These are phyloP conservation scores for Chrysoperla carnea DNA, from an alignment of 1,140 invertebrate species.

Conservation along the genomic window DNA sequence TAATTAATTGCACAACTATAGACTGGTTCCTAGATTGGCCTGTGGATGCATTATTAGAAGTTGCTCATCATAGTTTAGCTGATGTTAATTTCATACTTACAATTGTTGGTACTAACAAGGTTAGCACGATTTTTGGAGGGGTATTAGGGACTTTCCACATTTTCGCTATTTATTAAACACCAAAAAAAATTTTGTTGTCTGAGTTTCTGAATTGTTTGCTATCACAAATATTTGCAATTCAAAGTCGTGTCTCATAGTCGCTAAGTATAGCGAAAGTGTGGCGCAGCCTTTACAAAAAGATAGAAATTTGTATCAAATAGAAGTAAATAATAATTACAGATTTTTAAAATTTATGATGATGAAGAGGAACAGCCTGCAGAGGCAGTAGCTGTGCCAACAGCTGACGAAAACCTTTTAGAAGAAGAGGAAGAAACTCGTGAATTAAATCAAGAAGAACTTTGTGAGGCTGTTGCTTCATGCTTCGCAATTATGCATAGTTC, in stretches of 20 bases:
- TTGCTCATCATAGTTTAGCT: slow-evolving; percentile 50
- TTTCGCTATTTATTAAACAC: not conserved
- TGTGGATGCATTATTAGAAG: slow-evolving; percentile 65
- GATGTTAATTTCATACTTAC: slow-evolving; percentile 45
- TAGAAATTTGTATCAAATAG: too few relatives aligned
- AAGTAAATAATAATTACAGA: too few relatives aligned
- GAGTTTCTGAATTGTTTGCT: too few relatives aligned
- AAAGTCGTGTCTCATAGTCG: too few relatives aligned
- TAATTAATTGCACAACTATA: slow-evolving; percentile 73
- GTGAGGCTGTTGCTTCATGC: slow-evolving; percentile 41
- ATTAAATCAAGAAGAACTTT: slow-evolving; percentile 34
- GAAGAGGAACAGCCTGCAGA: too few relatives aligned
- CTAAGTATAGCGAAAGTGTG: too few relatives aligned
- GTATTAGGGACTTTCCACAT: not conserved
- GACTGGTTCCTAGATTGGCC: slow-evolving; percentile 84
- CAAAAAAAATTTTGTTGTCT: not conserved
- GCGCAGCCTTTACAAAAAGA: too few relatives aligned
- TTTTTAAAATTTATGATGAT: too few relatives aligned
- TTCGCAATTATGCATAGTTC: slow-evolving; percentile 65
- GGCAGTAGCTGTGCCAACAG: too few relatives aligned
- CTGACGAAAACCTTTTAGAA: too few relatives aligned
- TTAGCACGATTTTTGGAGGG: slow-evolving; percentile 7
- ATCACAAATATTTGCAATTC: too few relatives aligned
- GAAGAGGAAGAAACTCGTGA: too few relatives aligned
- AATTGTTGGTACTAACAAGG: slow-evolving; percentile 34